Evolutionary conservation across 1,140 invertebrate genomes (phyloP).

Genomic region (Sweltsa coloradensis): DNA sequence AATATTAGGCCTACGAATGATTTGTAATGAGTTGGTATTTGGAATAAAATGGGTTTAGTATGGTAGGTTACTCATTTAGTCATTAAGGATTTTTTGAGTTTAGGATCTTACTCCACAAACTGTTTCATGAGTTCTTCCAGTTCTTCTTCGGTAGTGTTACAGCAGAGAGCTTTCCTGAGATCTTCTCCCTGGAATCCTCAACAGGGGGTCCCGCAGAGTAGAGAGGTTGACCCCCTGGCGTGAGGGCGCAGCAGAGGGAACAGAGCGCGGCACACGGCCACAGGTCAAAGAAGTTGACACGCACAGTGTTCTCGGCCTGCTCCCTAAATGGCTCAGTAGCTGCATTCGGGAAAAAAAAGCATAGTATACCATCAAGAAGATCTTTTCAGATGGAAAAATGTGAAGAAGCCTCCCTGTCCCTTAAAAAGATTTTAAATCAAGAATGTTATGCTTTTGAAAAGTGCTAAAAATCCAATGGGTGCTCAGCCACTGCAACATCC

Average conservation of each 20-base stretch:
- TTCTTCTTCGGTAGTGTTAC: constrained; percentile 34
- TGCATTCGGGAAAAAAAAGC: constrained; percentile 15
- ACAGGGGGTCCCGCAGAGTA: constrained; percentile 33
- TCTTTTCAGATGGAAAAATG: too few relatives aligned
- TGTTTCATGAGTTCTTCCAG: constrained; percentile 35
- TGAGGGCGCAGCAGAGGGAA: constrained; percentile 43
- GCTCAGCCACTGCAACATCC: too few relatives aligned
- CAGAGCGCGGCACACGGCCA: constrained; percentile 34
- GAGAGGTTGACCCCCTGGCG: constrained; percentile 48
- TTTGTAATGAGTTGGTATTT: too few relatives aligned
- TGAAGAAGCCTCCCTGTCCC: too few relatives aligned
- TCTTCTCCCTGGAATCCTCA: constrained; percentile 27
- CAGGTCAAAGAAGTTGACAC: constrained; percentile 39
- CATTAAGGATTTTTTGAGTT: not conserved
- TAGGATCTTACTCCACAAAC: constrained; percentile 38
- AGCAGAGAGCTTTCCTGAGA: constrained; percentile 27
- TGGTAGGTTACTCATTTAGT: too few relatives aligned
- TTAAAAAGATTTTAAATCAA: too few relatives aligned
- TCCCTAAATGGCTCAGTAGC: constrained; percentile 37
- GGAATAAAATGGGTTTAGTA: too few relatives aligned
- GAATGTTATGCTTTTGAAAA: too few relatives aligned
- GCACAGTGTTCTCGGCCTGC: constrained; percentile 43
- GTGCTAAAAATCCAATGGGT: too few relatives aligned
- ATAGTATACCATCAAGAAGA: too few relatives aligned
- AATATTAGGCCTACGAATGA: too few relatives aligned